Evolutionary conservation across 2,113 vertebrate genomes (phyloP).

Genomic region (Pterocles burchelli): DNA sequence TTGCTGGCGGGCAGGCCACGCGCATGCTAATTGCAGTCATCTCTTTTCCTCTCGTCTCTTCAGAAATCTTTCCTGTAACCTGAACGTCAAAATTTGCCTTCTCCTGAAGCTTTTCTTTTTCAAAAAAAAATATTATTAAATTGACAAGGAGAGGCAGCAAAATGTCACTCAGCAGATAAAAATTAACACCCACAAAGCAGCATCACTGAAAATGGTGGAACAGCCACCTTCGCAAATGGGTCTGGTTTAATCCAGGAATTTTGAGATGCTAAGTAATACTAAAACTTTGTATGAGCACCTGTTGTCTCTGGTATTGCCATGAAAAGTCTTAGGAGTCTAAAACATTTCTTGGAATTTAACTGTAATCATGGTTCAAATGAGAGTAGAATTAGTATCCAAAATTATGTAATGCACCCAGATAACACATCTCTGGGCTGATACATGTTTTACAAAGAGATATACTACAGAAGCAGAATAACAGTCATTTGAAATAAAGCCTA

Average conservation of each 20-base stretch:
- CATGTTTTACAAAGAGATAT: neutral
- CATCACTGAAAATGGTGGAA: neutral
- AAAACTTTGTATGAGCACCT: neutral
- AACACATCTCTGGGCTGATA: neutral
- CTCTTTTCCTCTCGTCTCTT: neutral
- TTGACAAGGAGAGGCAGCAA: neutral
- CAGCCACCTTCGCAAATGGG: neutral
- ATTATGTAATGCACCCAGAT: neutral
- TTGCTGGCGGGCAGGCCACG: fast-evolving
- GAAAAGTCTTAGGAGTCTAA: neutral
- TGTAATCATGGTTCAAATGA: neutral
- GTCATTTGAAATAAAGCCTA: neutral
- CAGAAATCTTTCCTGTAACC: neutral
- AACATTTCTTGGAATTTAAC: neutral
- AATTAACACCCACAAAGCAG: neutral
- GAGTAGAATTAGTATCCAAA: neutral
- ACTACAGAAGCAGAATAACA: neutral
- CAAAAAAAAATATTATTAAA: neutral
- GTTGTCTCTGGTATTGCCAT: neutral
- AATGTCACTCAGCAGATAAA: neutral
- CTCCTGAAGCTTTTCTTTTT: neutral
- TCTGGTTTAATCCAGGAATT: neutral
- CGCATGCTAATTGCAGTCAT: neutral
- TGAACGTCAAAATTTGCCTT: neutral
- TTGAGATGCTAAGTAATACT: neutral